Percentiles rank a stretch among this genome's conserved stretches.
Conservation (phyloP, 2,888 invertebrate genomes). For the Zootermopsis nevadensis region DNA sequence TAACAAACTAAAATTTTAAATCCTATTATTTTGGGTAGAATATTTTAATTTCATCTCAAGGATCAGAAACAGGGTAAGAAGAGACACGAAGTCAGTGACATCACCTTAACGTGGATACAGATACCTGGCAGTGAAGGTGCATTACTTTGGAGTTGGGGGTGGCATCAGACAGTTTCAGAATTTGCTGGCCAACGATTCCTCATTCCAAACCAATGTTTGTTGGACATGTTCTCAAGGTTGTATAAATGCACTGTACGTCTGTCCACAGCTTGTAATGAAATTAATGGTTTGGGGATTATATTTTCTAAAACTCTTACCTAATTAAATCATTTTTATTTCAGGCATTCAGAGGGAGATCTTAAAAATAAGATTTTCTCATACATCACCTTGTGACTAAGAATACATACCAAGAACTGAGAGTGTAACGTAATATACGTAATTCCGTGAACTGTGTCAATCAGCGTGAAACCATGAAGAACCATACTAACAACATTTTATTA, state of each 20-base stretch:
- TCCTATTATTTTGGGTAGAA: too few species aligned
- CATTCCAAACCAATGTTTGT: slow-evolving; percentile 68
- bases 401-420: too few species aligned
- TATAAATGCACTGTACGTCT: neutral
- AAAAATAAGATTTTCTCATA: neutral
- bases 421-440: too few species aligned
- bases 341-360: slow-evolving; percentile 71
- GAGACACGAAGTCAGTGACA: slow-evolving; percentile 14
- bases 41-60: too few species aligned
- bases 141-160: slow-evolving; percentile 97
- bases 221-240: slow-evolving; percentile 74
- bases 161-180: slow-evolving; percentile 81
- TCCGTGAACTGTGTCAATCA: too few species aligned
- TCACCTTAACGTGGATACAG: slow-evolving; percentile 57
- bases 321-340: slow-evolving; percentile 51
- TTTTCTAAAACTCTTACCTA: too few species aligned
- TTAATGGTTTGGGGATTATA: neutral
- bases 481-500: too few species aligned
- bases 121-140: slow-evolving; percentile 88
- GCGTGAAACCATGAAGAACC: too few species aligned
- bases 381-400: too few species aligned
- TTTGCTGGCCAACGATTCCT: slow-evolving; percentile 67
- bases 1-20: too few species aligned
- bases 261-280: too few species aligned
- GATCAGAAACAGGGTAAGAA: too few species aligned